A percentile compares a stretch with the other conserved stretches of the same genome.
phyloP scores from a whole-genome alignment of 2,888 invertebrate species.

The Steromphala cineraria region DNA sequence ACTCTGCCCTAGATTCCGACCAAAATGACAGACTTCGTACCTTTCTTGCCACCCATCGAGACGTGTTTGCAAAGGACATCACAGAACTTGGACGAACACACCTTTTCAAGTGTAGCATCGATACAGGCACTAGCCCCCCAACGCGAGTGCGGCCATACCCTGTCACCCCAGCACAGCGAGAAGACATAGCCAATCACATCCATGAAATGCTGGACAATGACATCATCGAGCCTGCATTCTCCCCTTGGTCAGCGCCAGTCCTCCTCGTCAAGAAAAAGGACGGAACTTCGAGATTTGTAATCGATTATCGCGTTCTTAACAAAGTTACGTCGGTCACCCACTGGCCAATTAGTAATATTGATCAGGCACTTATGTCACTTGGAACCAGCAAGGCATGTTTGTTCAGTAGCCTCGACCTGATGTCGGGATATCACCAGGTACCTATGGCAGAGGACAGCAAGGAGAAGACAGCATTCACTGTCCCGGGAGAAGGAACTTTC shows the following conservation, averaged over 20 bases:
- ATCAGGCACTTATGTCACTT: constrained; percentile 36
- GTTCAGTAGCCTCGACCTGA: constrained; percentile 38
- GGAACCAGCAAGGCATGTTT: constrained; percentile 27
- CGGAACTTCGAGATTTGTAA: constrained; percentile 38
- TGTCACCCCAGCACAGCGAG: constrained; percentile 27
- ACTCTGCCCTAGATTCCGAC: constrained; percentile 4
- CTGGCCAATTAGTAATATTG: constrained; percentile 37
- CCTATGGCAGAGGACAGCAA: constrained; percentile 30
- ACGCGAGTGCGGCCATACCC: constrained; percentile 28
- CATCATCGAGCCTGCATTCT: constrained; percentile 39
- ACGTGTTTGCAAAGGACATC: constrained; percentile 28
- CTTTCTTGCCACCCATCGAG: not conserved
- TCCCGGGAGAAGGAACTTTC: constrained; percentile 35
- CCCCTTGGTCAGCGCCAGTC: constrained; percentile 39
- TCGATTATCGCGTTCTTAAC: constrained; percentile 41
- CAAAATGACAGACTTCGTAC: not conserved
- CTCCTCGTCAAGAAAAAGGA: constrained; percentile 37
- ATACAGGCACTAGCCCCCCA: constrained; percentile 36
- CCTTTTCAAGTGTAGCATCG: constrained; percentile 37
- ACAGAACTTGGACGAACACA: constrained; percentile 35
- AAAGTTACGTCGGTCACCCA: constrained; percentile 34
- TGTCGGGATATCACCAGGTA: constrained; percentile 35
- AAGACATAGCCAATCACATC: constrained; percentile 30
- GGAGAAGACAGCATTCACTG: constrained; percentile 41
- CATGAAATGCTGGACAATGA: constrained; percentile 37